Base-by-base conservation (phyloP, 2,113 vertebrate species). In the Clupea harengus region DNA sequence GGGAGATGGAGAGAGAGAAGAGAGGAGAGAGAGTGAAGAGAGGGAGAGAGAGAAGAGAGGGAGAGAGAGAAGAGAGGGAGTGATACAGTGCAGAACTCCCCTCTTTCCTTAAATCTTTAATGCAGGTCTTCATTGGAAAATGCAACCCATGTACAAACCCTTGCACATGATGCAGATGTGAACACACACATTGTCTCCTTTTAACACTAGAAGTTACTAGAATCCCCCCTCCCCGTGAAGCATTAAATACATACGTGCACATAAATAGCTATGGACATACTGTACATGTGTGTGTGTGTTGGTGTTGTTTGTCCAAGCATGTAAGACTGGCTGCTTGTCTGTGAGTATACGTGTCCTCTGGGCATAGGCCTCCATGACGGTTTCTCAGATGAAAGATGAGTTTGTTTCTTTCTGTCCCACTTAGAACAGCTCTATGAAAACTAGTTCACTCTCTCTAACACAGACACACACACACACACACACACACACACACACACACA, bases 361-460 rank as follows among this genome's bases (percentile, higher is more conserved):
- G n/a, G 64, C 32, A 32, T 72, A 32, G 64, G n/a, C 64, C 64
- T 72, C 25, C 64, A 72, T 25, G 64, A 72, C 64, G 32, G 64
- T 28, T 72, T 72, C 32, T 72, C 64, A 32, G 64, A 28, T 72
- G 64, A 72, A 72, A 72, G 64, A 72, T 72, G 64, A 72, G 64
- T 28, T 72, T 72, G 64, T 72, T 28, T 72, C 64, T 72, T 72
- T 9, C 64, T 72, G 64, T 72, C 25, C 64, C 64, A 72, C 64
- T 72, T 72, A 72, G 64, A 72, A 32, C 25, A 72, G 64, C 25
- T 72, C 64, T 11, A 72, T 72, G 28, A 72, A 72, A 72, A 72
- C 64, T 72, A 72, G 64, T 72, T 72, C 64, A 72, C 25, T 72
- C 64, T 32, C 64, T 67, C 64, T 9, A 13, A 72, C 25, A 72